phyloP scores from a whole-genome alignment of 2,113 vertebrate species.

The Aix galericulata region DNA sequence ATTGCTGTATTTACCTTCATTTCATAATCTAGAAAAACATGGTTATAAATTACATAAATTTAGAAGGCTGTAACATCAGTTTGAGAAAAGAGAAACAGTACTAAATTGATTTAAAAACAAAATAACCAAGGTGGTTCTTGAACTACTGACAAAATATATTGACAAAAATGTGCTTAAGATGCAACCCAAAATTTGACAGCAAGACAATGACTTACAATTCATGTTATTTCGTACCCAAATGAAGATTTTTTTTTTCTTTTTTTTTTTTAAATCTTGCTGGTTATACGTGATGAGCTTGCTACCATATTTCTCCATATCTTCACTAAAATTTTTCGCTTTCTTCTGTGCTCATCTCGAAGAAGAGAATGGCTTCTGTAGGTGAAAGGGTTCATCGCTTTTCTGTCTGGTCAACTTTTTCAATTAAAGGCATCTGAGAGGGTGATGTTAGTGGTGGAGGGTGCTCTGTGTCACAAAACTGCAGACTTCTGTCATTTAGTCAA shows the following conservation, averaged over 20 bases:
- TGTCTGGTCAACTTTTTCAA: neutral
- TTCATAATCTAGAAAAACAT: slow-evolving; percentile 17
- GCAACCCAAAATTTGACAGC: neutral
- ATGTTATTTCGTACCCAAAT: neutral
- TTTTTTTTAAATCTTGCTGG: neutral
- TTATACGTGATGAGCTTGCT: neutral
- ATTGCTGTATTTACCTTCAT: slow-evolving; percentile 41
- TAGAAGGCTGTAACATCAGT: neutral
- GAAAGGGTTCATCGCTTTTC: neutral
- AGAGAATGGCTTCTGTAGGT: neutral
- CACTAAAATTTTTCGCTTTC: neutral
- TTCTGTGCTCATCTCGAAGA: neutral
- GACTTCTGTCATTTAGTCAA: neutral
- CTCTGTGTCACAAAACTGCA: neutral
- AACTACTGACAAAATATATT: neutral
- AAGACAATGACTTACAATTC: neutral
- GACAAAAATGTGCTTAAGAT: neutral
- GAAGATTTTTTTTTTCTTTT: neutral
- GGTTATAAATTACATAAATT: slow-evolving; percentile 14
- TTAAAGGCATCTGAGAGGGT: neutral
- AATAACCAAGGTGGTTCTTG: neutral
- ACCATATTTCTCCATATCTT: neutral
- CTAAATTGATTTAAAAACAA: neutral
- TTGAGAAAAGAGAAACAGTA: neutral
- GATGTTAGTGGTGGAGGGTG: neutral